Conservation (phyloP, 2,888 invertebrate species). For the Stenolophus ochropezus region DNA sequence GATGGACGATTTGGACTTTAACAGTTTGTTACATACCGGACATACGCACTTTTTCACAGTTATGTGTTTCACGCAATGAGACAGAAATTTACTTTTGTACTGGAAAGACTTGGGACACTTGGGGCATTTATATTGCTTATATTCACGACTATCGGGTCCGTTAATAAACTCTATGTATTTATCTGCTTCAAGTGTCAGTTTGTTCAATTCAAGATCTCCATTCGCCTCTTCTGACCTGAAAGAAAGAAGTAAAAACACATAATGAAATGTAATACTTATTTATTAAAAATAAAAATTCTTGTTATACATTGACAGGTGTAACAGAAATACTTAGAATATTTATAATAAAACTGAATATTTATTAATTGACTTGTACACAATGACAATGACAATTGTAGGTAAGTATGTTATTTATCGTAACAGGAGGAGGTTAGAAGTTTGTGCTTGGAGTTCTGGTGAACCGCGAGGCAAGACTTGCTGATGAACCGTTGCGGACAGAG, state of each 20-base stretch:
- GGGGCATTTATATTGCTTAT: constrained; percentile 40
- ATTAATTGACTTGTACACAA: no score
- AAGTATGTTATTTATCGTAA: no score
- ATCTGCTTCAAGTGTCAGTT: constrained; percentile 18
- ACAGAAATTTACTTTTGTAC: constrained; percentile 36
- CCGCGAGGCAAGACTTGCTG: no score
- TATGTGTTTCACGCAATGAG: constrained; percentile 42
- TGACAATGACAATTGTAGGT: no score
- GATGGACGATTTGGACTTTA: constrained; percentile 67
- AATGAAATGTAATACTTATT: constrained; percentile 14
- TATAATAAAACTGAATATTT: no score
- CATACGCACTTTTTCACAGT: constrained; percentile 67
- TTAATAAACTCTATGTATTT: constrained; percentile 11
- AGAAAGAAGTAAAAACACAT: constrained; percentile 46
- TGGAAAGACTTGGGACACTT: constrained; percentile 36
- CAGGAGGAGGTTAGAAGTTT: no score
- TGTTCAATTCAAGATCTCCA: constrained; percentile 62
- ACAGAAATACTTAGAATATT: no score
- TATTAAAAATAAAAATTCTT: neutral
- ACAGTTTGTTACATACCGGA: constrained; percentile 68
- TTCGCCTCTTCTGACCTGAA: constrained; percentile 44
- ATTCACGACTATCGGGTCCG: constrained; percentile 63
- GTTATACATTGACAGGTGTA: neutral
- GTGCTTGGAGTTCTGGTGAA: no score
- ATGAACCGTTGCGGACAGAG: no score